These are phyloP conservation scores for Armadillidium nasatum DNA, from an alignment of 1,140 invertebrate species.

Conservation along the genomic window DNA sequence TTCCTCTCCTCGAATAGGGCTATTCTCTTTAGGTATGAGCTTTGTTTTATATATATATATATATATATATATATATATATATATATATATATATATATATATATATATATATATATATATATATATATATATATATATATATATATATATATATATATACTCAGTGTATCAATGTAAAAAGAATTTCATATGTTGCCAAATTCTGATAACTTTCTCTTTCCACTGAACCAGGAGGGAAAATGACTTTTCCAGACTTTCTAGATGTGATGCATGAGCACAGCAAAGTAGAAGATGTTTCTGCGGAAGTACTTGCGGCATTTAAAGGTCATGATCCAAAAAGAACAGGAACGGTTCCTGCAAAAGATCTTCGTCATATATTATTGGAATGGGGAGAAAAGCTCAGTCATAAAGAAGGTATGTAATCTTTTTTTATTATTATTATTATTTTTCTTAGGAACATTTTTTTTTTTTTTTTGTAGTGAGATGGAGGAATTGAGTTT, in stretches of 20 bases:
- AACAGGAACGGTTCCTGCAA: conserved; percentile 70
- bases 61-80: too few relatives aligned
- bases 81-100: too few relatives aligned
- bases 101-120: too few relatives aligned
- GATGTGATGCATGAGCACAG: conserved; percentile 91
- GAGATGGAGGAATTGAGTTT: neutral
- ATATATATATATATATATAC: too few relatives aligned
- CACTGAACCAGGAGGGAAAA: conserved; percentile 66
- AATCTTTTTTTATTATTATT: neutral
- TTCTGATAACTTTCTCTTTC: too few relatives aligned
- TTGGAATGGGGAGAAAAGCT: conserved; percentile 83
- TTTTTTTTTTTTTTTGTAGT: conserved; percentile 1
- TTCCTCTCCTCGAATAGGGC: too few relatives aligned
- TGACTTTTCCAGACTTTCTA: conserved; percentile 92
- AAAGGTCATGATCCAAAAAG: conserved; percentile 70
- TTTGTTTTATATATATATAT: too few relatives aligned
- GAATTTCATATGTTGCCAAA: too few relatives aligned
- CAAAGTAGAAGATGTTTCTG: conserved; percentile 76
- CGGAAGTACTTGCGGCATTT: conserved; percentile 86
- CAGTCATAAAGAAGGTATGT: conserved; percentile 75
- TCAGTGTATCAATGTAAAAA: too few relatives aligned
- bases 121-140: too few relatives aligned
- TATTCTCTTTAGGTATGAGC: too few relatives aligned
- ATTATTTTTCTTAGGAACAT: too few relatives aligned
- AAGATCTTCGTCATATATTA: conserved; percentile 79